A percentile compares a stretch with the other conserved stretches of the same genome.
Conservation (phyloP, 1,140 invertebrate genomes). For the Uloborus diversus region DNA sequence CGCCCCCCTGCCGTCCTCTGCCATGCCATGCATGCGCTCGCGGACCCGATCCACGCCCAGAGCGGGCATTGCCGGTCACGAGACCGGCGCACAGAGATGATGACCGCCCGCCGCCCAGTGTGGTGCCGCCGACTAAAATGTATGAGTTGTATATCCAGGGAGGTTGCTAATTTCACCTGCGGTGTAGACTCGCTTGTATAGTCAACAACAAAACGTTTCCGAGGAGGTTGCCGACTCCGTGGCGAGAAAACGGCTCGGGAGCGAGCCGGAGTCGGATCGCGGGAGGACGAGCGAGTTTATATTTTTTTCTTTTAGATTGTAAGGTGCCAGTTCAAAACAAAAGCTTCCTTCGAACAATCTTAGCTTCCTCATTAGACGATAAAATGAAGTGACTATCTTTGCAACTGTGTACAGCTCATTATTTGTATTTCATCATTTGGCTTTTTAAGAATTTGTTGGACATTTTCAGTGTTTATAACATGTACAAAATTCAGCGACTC, state of each 20-base stretch:
- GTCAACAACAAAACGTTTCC: too few species aligned
- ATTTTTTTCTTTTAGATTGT: neutral
- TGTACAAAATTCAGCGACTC: too few species aligned
- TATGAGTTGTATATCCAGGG: too few species aligned
- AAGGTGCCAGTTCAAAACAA: conserved; percentile 8
- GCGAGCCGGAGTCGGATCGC: too few species aligned
- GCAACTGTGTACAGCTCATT: conserved; percentile 13
- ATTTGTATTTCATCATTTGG: neutral
- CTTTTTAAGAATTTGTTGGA: conserved; percentile 12
- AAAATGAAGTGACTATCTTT: neutral
- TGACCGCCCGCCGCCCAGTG: neutral
- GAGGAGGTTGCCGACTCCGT: too few species aligned
- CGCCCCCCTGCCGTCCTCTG: conserved; percentile 18
- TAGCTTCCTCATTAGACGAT: conserved; percentile 3
- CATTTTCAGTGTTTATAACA: conserved; percentile 16
- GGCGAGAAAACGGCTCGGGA: too few species aligned
- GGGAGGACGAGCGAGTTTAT: neutral
- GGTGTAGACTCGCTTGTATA: too few species aligned
- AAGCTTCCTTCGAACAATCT: conserved; percentile 3
- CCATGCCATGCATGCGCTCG: conserved; percentile 52
- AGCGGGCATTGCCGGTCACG: conserved; percentile 40
- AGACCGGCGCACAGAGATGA: conserved; percentile 44
- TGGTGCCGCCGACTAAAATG: neutral
- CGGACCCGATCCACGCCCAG: conserved; percentile 51
- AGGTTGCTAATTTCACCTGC: too few species aligned